Evolutionary conservation across 37 sponge, comb jelly and placozoan genomes (phyloP).

Genomic region (Spongia lamella): DNA sequence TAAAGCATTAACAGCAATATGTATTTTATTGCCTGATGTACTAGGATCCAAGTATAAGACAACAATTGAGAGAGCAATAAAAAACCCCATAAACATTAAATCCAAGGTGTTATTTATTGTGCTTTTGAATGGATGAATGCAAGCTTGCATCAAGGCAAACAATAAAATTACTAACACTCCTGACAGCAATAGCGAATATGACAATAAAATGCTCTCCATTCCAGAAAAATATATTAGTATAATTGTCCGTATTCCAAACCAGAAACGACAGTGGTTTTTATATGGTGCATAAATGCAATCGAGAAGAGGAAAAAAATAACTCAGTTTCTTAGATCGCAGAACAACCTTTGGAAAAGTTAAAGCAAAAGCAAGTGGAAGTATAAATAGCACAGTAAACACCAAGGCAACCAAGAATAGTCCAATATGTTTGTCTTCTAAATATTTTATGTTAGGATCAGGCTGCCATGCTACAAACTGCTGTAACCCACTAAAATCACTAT

Average conservation of each 20-base stretch:
- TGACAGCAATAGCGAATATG: conserved; percentile 2
- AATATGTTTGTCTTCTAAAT: conserved; percentile 1
- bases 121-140: conserved; percentile 30
- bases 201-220: conserved; percentile 12
- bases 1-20: no score
- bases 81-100: conserved; percentile 13
- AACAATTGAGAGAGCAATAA: no score
- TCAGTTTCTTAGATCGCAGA: not conserved
- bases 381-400: conserved; percentile 7
- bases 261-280: conserved; percentile 36
- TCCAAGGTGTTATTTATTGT: conserved; percentile 1
- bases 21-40: no score
- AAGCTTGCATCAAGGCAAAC: conserved; percentile 27
- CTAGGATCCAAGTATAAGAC: no score
- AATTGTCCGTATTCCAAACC: conserved; percentile 40
- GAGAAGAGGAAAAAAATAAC: conserved; percentile 19
- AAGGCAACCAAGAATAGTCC: conserved; percentile 12
- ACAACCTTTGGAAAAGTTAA: conserved; percentile 19
- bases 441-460: conserved; percentile 29
- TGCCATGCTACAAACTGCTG: conserved; percentile 22
- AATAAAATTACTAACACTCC: not conserved
- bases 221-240: not conserved
- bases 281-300: conserved; percentile 46
- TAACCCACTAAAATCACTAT: no score
- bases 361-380: conserved; percentile 10